Evolutionary conservation across 2,797 vertebrate species (phyloP), one percentile per base, ranked within the genome.

Genomic region (Leptoclinus maculatus): DNA sequence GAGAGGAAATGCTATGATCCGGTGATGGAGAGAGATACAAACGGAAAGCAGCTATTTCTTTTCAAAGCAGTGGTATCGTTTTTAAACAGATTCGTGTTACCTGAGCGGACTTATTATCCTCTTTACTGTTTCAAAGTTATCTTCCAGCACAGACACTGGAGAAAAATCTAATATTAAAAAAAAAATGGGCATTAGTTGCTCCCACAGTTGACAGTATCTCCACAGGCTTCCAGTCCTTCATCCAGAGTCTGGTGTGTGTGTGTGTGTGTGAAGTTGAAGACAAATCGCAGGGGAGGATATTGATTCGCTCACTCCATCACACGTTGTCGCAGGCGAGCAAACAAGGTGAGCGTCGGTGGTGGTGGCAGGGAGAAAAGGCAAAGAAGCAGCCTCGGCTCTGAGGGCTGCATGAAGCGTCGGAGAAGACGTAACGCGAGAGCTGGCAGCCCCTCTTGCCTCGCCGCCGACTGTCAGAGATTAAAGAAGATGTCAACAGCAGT

Each of bases 401-500:
- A 90, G 84, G 77, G 85, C 85, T 83, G 80, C 82, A 87, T 83
- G 87, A 93, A 92, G 92, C 91, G 91, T 91, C 43, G 74, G 82
- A 84, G 83, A 89, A 91, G 91, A 93, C 89, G 53, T 84, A 83
- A 82, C 67, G 60, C 74, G 53, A 77, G 89, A 88, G 90, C 85
- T 72, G 82, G 71, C 87, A 82, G 82, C 87, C 79, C 74, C 76
- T 87, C 79, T 67, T 67, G 80, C 89, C 87, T 84, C 62, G 23
- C 64, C 64, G 49, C 87, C 79, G 89, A 77, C 89, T 93, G 87
- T 91, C 91, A 89, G 92, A 94, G 93, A 95, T 95, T 94, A 95
- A 95, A 95, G 91, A 94, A 93, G 94, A 94, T 87, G 93, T 95
- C 94, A 94, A 84, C 90, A 88, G 90, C 91, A 91, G 93, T 95